Evolutionary conservation across 1,140 invertebrate species (phyloP), one percentile per base, ranked within the genome.

Genomic region (Drosophila takahashii): DNA sequence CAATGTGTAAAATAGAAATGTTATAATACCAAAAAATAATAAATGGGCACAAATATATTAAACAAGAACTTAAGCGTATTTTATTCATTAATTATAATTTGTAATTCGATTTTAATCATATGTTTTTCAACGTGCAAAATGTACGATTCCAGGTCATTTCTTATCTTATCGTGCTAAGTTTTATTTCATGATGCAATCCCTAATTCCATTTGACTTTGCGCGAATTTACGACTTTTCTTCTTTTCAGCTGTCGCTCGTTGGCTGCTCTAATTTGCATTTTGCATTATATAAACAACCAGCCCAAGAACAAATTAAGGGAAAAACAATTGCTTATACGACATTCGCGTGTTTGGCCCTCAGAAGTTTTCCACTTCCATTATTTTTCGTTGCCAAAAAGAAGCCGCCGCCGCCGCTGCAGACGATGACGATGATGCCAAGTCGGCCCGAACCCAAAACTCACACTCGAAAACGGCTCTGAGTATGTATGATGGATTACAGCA

Each of bases 401-500:
- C 73, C 79, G 79, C 61, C 66, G 57, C 27, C 60, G 57, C 34
- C 60, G 60, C 42, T 34, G 58, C 26, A 29, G 58, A 37, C 32
- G 51, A 64, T 41, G 37, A 13, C 52, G 57, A 60, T 64, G 75
- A 62, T 52, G 52, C 37, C 59, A 62, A 32, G 44, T 47, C 41
- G 37, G 39, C 18, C 56, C 36, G n/a, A 53, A 26, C 48, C 32
- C 60, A 56, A 79, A 67, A 69, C 52, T 51, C 50, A 70, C 62
- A 76, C 72, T 58, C 32, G 42, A 56, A 72, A 58, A 27, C 32
- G 37, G 45, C 52, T 57, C 29, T 53, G 60, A 57, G 32, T 74
- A 26, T 26, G 34, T 81, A 67, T 86, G 83, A 86, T 86, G 83
- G 83, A 86, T 86, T 87, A 83, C 79, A 69, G 74, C 65, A 83